Percentiles rank a stretch among this genome's conserved stretches.
Evolutionary conservation across 2,113 vertebrate species (phyloP).

Genomic region (Mesocricetus auratus): DNA sequence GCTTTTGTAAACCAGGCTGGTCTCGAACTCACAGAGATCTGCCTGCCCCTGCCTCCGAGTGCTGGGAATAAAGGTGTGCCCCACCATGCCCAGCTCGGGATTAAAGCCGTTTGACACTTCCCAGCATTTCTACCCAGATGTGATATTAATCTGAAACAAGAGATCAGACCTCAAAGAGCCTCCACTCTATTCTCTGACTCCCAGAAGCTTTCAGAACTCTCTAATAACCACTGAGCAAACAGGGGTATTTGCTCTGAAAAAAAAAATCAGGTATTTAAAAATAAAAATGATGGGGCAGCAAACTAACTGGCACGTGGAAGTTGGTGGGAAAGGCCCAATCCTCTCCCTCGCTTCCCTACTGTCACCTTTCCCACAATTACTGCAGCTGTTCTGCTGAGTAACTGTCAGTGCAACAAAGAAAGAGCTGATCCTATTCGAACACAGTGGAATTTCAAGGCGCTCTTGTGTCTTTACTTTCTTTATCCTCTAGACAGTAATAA

Average conservation of each 20-base stretch:
- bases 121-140: not conserved
- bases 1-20: too few relatives aligned
- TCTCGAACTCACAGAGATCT: too few relatives aligned
- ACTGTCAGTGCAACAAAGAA: slow-evolving; percentile 51
- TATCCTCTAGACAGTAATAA: slow-evolving; percentile 29
- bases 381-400: slow-evolving; percentile 17
- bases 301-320: not conserved
- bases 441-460: slow-evolving; percentile 40
- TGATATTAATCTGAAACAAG: slow-evolving; percentile 48
- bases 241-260: slow-evolving; percentile 43
- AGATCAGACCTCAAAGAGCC: not conserved
- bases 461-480: slow-evolving; percentile 36
- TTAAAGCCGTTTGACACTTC: too few relatives aligned
- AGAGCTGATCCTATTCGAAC: slow-evolving; percentile 44
- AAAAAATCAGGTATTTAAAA: slow-evolving; percentile 6
- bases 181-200: not conserved
- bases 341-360: slow-evolving; percentile 50
- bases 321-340: slow-evolving; percentile 31
- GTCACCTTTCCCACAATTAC: slow-evolving; percentile 54
- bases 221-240: slow-evolving; percentile 23
- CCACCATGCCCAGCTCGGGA: too few relatives aligned
- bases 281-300: slow-evolving; percentile 15
- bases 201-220: slow-evolving; percentile 16
- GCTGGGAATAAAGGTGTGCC: too few relatives aligned
- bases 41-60: too few relatives aligned